Evolutionary conservation across 2,797 vertebrate genomes (phyloP), one percentile per base, ranked within the genome.

Genomic region (Neosalanx taihuensis): DNA sequence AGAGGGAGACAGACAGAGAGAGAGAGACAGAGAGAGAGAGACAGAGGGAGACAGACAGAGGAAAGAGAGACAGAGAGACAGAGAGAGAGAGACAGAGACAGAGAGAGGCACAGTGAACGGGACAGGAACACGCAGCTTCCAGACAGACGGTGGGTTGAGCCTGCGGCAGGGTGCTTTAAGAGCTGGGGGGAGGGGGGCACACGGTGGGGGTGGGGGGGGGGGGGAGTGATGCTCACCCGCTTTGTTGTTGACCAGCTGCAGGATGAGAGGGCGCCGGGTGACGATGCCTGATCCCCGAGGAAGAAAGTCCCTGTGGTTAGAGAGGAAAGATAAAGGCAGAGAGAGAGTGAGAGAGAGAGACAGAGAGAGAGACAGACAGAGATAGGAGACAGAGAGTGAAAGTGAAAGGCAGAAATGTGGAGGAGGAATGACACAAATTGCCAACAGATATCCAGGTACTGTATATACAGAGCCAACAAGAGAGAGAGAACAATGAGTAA

Each of bases 241-340:
- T 93, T 94, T 98, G 85, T 94, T 96, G 92, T 96, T 96, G 84
- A 98, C 95, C 86, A 99, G 94, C 91, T 99, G 97, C 85, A 99
- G 92, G 88, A 99, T 95, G 70, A 99, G 96, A 62, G 97, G 97
- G 57, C 97, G 89, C 6, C 97, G 93, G 26, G 97, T 99, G 80
- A 99, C 97, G 2, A 99, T 98, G 69, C 97, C 97, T 13, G 95
- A 97, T 67, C 97, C 97, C n/a, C 97, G 94, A 30, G 97, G 97
- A 76, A 99, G 95, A 88, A 99, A 99, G 86, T 99, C 97, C 90
- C 97, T 98, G 91, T 9, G 41, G 35, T 37, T 37, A n/a, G 15
- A 37, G 17, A 67, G 10, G 65, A 61, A 41, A 23, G 64, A 26
- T 30, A 76, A 7, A 71, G 33, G 64, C 37, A 51, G 70, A 41